A percentile compares a stretch with the other conserved stretches of the same genome.
phyloP scores from a whole-genome alignment of 2,797 vertebrate genomes.

The Argentina silus region DNA sequence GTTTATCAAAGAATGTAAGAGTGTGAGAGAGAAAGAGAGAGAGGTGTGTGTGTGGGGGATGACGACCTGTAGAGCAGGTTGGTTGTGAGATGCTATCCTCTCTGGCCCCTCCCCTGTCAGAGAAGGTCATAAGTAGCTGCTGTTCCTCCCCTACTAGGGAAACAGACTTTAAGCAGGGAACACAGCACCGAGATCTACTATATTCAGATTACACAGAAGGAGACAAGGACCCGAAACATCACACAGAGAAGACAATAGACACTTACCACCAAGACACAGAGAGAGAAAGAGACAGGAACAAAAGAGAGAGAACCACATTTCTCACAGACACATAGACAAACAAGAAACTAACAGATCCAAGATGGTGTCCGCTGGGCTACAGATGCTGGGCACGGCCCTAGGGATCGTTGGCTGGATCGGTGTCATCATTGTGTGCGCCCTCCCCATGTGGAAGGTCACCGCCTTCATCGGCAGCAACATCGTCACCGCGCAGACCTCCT shows the following conservation, averaged over 20 bases:
- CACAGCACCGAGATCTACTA: not conserved
- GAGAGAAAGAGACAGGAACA: slow-evolving; percentile 5
- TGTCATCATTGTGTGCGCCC: slow-evolving; percentile 81
- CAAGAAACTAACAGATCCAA: slow-evolving; percentile 14
- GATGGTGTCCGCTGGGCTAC: slow-evolving; percentile 93
- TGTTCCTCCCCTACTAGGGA: slow-evolving; percentile 39
- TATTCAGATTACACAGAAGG: not conserved
- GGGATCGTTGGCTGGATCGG: slow-evolving; percentile 91
- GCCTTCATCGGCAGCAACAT: slow-evolving; percentile 94
- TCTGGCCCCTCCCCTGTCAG: slow-evolving; percentile 44
- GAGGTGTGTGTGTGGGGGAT: not conserved
- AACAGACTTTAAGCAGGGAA: slow-evolving; percentile 20
- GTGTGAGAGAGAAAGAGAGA: not conserved
- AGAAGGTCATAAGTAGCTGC: slow-evolving; percentile 44
- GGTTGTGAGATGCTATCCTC: slow-evolving; percentile 20
- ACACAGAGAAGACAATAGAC: not conserved
- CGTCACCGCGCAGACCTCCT: slow-evolving; percentile 85
- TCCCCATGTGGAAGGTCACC: slow-evolving; percentile 94
- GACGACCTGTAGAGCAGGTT: slow-evolving; percentile 28
- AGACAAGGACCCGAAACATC: slow-evolving; percentile 18
- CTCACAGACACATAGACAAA: not conserved
- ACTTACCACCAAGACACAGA: not conserved
- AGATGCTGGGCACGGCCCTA: slow-evolving; percentile 88
- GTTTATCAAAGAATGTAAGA: slow-evolving; percentile 30
- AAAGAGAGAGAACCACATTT: slow-evolving; percentile 11